Percentiles rank a stretch among this genome's conserved stretches.
Evolutionary conservation across 2,797 vertebrate species (phyloP).

Genomic region (Phrynocephalus vlangalii): DNA sequence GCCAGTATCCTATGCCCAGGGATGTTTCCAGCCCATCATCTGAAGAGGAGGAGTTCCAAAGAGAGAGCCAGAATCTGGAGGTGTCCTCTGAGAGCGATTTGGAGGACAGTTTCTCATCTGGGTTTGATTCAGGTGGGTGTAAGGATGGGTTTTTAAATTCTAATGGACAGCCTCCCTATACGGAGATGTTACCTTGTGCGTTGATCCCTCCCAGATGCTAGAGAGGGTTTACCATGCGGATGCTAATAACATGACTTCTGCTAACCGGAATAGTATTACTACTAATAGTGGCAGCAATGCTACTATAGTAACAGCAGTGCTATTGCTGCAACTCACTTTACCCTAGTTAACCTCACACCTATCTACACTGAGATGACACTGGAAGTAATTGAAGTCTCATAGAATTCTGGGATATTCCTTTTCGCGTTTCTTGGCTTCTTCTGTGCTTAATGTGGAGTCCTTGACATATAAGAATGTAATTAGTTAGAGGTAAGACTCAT

Average conservation of each 20-base stretch:
- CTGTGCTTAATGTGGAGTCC: background rate
- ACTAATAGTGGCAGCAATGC: too few relatives aligned
- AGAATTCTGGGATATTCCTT: too few relatives aligned
- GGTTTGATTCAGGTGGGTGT: slow-evolving; percentile 68
- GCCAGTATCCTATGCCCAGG: slow-evolving; percentile 13
- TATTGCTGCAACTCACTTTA: background rate
- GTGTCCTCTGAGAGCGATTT: slow-evolving; percentile 78
- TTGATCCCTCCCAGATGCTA: too few relatives aligned
- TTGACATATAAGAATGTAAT: background rate
- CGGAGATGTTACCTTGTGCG: too few relatives aligned
- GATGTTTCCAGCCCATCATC: slow-evolving; percentile 68
- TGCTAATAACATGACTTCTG: too few relatives aligned
- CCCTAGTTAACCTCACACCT: too few relatives aligned
- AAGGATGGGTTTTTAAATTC: background rate
- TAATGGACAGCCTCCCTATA: background rate
- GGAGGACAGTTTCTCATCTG: slow-evolving; percentile 55
- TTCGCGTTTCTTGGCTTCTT: background rate
- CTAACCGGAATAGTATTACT: too few relatives aligned
- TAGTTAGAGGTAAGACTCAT: background rate
- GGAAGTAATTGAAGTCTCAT: too few relatives aligned
- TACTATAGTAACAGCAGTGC: background rate
- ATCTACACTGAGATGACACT: too few relatives aligned
- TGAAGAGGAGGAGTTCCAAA: slow-evolving; percentile 65
- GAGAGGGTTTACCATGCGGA: too few relatives aligned
- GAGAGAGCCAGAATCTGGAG: slow-evolving; percentile 66